phyloP scores from a whole-genome alignment of 2,113 vertebrate genomes.

The Pseudopipra pipra region DNA sequence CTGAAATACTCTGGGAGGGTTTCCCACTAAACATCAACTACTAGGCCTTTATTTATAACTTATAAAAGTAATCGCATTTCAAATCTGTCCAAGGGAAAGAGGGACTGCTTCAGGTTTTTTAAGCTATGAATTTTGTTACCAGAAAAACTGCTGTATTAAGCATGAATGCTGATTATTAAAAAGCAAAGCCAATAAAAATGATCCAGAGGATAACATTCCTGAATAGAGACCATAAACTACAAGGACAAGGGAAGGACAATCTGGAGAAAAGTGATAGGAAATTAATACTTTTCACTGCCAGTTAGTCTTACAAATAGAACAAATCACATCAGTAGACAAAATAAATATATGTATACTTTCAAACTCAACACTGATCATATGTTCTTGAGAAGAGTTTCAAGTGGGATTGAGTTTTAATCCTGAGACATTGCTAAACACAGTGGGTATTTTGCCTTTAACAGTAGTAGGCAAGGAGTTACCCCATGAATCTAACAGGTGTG shows the following conservation, averaged over 20 bases:
- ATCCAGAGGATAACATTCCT: constrained; percentile 35
- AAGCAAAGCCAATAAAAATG: constrained; percentile 47
- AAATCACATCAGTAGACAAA: neutral
- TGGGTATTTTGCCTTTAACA: neutral
- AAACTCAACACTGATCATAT: neutral
- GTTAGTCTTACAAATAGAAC: neutral
- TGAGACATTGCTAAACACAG: neutral
- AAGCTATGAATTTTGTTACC: constrained; percentile 5
- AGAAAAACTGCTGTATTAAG: constrained; percentile 12
- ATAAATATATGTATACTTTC: neutral
- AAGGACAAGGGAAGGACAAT: neutral
- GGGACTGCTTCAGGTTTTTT: neutral
- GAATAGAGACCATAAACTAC: constrained; percentile 10
- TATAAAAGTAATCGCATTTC: neutral
- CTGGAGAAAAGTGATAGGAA: neutral
- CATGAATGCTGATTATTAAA: constrained; percentile 29
- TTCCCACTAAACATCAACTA: constrained; percentile 42
- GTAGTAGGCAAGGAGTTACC: neutral
- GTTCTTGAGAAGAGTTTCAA: neutral
- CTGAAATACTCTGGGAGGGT: constrained; percentile 29
- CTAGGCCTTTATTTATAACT: constrained; percentile 31
- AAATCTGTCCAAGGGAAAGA: constrained; percentile 12
- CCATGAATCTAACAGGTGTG: neutral
- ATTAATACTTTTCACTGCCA: neutral
- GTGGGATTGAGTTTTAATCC: neutral